Conservation (phyloP, 2,797 vertebrate genomes). For the Xenops minutus region DNA sequence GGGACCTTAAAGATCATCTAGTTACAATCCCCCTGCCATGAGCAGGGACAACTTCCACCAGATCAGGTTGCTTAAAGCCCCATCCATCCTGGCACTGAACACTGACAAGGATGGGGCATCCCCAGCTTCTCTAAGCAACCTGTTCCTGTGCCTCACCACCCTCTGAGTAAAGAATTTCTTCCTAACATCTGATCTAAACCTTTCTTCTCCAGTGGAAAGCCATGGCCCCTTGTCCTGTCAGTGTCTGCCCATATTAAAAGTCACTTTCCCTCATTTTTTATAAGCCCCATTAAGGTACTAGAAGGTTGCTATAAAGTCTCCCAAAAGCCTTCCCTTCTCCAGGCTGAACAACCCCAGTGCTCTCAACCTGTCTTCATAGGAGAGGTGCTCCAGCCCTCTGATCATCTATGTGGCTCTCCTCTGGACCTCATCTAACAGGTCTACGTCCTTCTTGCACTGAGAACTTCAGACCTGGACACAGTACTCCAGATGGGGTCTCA, state of each 20-base stretch:
- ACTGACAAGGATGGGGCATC: neutral
- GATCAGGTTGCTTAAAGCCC: neutral
- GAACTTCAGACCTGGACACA: neutral
- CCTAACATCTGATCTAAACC: neutral
- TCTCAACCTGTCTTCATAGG: neutral
- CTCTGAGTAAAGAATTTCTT: neutral
- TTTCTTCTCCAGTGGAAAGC: neutral
- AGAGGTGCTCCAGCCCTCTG: neutral
- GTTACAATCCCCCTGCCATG: rapidly evolving
- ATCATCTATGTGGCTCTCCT: neutral
- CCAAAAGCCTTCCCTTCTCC: neutral
- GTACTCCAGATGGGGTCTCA: neutral
- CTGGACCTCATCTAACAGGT: neutral
- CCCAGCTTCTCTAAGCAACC: neutral
- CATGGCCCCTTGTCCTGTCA: neutral
- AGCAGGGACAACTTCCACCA: neutral
- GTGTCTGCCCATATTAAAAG: neutral
- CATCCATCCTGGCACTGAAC: neutral
- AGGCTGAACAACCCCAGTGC: neutral
- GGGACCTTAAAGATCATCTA: neutral
- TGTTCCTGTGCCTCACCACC: neutral
- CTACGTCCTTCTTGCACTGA: neutral
- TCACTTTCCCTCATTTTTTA: neutral
- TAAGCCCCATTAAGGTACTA: neutral
- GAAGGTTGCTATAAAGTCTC: neutral